Evolutionary conservation across 1,140 invertebrate species (phyloP).

Genomic region (Drosophila prosaltans): DNA sequence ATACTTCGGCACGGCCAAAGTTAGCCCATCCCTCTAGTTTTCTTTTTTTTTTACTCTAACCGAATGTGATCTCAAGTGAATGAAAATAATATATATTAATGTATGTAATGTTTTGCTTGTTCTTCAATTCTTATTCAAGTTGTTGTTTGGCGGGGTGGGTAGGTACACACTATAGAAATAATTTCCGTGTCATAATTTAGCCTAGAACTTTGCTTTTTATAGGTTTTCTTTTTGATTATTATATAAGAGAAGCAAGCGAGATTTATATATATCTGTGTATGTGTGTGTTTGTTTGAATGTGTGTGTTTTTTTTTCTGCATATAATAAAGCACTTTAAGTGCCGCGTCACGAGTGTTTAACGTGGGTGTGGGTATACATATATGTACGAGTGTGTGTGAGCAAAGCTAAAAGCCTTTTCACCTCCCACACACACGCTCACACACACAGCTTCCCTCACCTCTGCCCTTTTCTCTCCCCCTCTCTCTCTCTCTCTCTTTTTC

Average conservation of each 20-base stretch:
- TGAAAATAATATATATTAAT: no score
- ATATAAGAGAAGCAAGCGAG: slow-evolving; percentile 3
- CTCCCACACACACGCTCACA: background rate
- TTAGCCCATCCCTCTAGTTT: no score
- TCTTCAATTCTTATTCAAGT: background rate
- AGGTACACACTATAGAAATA: background rate
- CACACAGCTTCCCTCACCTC: background rate
- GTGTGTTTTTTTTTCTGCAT: slow-evolving; percentile 3
- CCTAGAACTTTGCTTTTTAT: slow-evolving; percentile 6
- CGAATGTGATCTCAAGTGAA: no score
- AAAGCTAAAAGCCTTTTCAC: slow-evolving; percentile 17
- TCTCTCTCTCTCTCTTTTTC: background rate
- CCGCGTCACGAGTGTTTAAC: slow-evolving; percentile 14
- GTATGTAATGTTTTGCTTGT: background rate
- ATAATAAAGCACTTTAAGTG: slow-evolving; percentile 23
- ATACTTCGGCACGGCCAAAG: no score
- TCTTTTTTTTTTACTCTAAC: no score
- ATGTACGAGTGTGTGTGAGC: background rate
- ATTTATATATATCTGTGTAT: background rate
- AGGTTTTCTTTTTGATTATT: slow-evolving; percentile 14
- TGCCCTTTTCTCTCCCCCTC: background rate
- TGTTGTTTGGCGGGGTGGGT: background rate
- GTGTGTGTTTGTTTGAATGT: background rate
- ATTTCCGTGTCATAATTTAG: slow-evolving; percentile 9
- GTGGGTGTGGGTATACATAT: background rate